phyloP scores from a whole-genome alignment of 2,113 vertebrate species.

The Columba janthina region DNA sequence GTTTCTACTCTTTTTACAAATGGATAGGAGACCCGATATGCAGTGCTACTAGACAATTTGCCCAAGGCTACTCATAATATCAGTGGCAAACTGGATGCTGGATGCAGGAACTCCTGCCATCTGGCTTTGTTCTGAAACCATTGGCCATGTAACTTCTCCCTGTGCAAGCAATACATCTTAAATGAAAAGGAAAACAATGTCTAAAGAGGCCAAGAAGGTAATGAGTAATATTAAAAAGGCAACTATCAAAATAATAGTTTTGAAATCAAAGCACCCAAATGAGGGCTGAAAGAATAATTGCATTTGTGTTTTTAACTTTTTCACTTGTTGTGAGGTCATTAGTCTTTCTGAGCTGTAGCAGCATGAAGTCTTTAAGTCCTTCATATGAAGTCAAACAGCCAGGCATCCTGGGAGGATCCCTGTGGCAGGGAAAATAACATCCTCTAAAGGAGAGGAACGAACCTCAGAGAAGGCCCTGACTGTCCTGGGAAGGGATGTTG shows the following conservation, averaged over 20 bases:
- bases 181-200: neutral
- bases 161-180: neutral
- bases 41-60: neutral
- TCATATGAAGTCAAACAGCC: neutral
- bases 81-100: neutral
- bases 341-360: neutral
- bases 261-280: conserved; percentile 13
- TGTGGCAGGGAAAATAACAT: neutral
- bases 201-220: conserved; percentile 12
- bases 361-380: neutral
- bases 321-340: neutral
- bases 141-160: neutral
- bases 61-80: neutral
- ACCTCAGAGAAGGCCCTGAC: neutral
- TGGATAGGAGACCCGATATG: neutral
- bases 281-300: neutral
- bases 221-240: conserved; percentile 17
- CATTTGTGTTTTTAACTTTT: neutral
- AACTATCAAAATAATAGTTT: conserved; percentile 41
- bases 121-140: neutral
- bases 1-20: neutral
- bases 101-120: neutral
- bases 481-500: neutral
- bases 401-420: neutral
- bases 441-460: neutral